Evolutionary conservation across 2,113 vertebrate species (phyloP).

Genomic region (Psittacula cyanocephala): DNA sequence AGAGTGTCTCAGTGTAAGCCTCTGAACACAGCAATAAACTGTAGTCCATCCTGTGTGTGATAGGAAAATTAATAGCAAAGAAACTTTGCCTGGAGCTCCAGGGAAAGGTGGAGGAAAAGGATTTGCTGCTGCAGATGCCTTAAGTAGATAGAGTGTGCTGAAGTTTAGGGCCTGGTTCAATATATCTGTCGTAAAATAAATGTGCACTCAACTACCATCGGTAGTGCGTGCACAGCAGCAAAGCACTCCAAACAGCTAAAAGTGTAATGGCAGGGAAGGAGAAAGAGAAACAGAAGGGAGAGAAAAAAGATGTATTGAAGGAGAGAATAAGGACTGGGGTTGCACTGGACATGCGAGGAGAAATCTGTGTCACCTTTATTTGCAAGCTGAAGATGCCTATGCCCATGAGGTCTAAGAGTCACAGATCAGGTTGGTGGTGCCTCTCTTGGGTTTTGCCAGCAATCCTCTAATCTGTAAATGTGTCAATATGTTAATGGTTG

Average conservation of each 20-base stretch:
- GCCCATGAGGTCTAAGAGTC: not conserved
- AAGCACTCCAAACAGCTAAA: not conserved
- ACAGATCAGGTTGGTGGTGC: fast-evolving
- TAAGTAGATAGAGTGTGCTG: not conserved
- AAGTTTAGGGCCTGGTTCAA: not conserved
- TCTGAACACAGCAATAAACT: not conserved
- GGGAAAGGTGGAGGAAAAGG: not conserved
- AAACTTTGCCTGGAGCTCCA: not conserved
- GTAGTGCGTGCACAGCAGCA: not conserved
- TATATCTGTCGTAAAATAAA: not conserved
- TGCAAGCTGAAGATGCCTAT: not conserved
- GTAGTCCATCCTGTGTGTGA: not conserved
- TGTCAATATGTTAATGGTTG: not conserved
- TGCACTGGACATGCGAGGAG: not conserved
- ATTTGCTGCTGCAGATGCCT: not conserved
- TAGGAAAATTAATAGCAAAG: not conserved
- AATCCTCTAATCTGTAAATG: not conserved
- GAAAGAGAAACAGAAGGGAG: not conserved
- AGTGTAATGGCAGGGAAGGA: not conserved
- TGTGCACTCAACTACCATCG: not conserved
- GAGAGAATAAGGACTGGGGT: not conserved
- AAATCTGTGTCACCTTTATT: not conserved
- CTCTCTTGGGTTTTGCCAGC: not conserved
- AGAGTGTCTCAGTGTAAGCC: not conserved
- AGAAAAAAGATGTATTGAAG: not conserved